Evolutionary conservation across 1,140 invertebrate species (phyloP).

Genomic region (Listronotus bonariensis): DNA sequence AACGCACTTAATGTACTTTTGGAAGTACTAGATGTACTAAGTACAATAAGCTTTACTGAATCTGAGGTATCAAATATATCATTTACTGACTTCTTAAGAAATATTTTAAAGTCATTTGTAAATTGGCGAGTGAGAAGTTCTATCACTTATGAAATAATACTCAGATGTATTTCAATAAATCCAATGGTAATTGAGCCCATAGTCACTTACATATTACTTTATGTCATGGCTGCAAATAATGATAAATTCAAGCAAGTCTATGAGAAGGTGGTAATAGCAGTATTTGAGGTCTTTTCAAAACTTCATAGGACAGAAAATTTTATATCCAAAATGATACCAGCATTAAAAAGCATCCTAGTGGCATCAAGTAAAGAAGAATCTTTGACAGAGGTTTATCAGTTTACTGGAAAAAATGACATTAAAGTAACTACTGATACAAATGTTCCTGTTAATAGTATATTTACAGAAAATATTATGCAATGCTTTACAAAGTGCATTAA

Average conservation of each 20-base stretch:
- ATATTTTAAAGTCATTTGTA: conserved; percentile 39
- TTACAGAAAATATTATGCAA: conserved; percentile 43
- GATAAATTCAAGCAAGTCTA: conserved; percentile 31
- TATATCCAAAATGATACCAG: conserved; percentile 46
- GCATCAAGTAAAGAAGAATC: conserved; percentile 2
- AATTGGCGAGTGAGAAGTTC: conserved; percentile 32
- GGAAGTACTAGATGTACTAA: conserved; percentile 40
- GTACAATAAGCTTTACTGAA: conserved; percentile 30
- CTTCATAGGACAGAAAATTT: conserved; percentile 51
- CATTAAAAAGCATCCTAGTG: conserved; percentile 34
- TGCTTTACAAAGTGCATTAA: conserved; percentile 43
- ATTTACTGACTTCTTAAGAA: conserved; percentile 44
- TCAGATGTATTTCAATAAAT: conserved; percentile 41
- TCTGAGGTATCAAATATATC: conserved; percentile 33
- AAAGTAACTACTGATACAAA: not conserved
- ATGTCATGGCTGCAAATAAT: conserved; percentile 39
- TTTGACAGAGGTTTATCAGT: conserved; percentile 19
- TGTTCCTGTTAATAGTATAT: conserved; percentile 26
- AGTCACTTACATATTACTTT: conserved; percentile 38
- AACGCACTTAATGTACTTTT: conserved; percentile 35
- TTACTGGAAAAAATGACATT: conserved; percentile 30
- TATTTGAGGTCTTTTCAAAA: conserved; percentile 50
- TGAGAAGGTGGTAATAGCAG: conserved; percentile 35
- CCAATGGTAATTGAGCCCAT: conserved; percentile 44
- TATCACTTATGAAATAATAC: conserved; percentile 43